Evolutionary conservation across 2,888 invertebrate species (phyloP), one percentile per base, ranked within the genome.

Genomic region (Neelides folsomi): DNA sequence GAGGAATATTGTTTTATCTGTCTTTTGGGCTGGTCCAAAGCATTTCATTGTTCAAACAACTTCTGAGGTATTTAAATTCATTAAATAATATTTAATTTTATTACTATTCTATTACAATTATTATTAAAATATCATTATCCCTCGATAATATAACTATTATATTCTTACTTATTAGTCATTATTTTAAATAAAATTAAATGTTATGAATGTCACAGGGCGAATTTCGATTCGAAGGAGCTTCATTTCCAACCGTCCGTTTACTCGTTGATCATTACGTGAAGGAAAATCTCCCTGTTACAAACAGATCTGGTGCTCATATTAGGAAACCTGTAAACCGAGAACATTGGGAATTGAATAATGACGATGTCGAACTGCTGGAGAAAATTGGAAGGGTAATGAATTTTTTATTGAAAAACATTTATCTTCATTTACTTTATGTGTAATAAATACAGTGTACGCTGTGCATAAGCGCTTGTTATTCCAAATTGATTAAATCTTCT

Each of bases 31-130:
- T 54, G 89, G 90, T 16, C 90, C 93, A 67, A 92, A 92, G 69
- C 94, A 95, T 74, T 95, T 95, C 70, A 94, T 95, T 65, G 92
- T 95, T 54, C 94, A 94, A 76, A 90, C 87, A 13, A 87, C 89
- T 2, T 79, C 82, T 6, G 93, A 93, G 77, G 89, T 88, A 70
- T 42, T 38, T 49, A 10, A 27, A 41, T 18, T 38, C 3, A 27
- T 27, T 27, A 27, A 27, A 27, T 27, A 27, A n/a, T n/a, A n/a
- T n/a, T n/a, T n/a, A n/a, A n/a, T n/a, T n/a, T n/a, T n/a, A n/a
- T n/a, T n/a, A n/a, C n/a, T n/a, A n/a, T n/a, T n/a, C n/a, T n/a
- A n/a, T n/a, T n/a, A n/a, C n/a, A n/a, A n/a, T n/a, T n/a, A n/a
- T n/a, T n/a, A n/a, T n/a, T n/a, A n/a, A n/a, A n/a, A n/a, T n/a